Base-by-base conservation (phyloP, 2,797 vertebrate genomes). In the Catharus ustulatus region DNA sequence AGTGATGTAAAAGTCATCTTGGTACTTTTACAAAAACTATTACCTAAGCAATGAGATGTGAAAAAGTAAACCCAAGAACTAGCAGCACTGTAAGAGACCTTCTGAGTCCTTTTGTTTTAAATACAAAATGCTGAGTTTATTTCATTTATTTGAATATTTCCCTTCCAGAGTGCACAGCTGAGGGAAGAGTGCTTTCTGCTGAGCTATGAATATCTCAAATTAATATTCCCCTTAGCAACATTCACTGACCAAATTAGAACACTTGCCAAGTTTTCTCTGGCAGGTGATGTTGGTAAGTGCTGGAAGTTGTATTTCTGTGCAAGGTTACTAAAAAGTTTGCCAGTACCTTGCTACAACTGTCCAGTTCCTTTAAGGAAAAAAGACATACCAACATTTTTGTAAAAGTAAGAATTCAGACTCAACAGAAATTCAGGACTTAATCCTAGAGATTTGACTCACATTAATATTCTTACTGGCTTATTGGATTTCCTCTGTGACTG, bases 231-330 rank as follows among this genome's bases (percentile, higher is more conserved):
- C 76, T 90, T 74, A 76, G 76, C 73, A 87, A 46, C 30, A 63
- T 74, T 88, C 82, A 59, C 73, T 81, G 82, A 79, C 79, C 89
- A 93, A 84, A 94, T 82, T 10, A 81, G 77, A 91, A 92, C 38
- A 45, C 8, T 29, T 80, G 87, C 78, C 87, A 94, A 89, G 82
- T 92, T 89, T 95, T 88, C 54, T 86, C 89, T 95, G 90, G 87
- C 94, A 96, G 84, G 84, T 87, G 83, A 80, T 63, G 29, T 12
- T 82, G 48, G 67, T 89, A 75, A 91, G 34, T 52, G 66, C 69
- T 83, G 16, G 59, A 79, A 88, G 36, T 57, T 7, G 19, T 57
- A 77, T 75, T 93, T 87, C 80, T 24, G 6, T 77, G 71, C 58
- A 73, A 84, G 58, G 69, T 85, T 89, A 66, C 63, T 51, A n/a